Percentiles rank a stretch among this genome's conserved stretches.
Evolutionary conservation across 2,113 vertebrate species (phyloP).

Genomic region (Trogon surrucura): DNA sequence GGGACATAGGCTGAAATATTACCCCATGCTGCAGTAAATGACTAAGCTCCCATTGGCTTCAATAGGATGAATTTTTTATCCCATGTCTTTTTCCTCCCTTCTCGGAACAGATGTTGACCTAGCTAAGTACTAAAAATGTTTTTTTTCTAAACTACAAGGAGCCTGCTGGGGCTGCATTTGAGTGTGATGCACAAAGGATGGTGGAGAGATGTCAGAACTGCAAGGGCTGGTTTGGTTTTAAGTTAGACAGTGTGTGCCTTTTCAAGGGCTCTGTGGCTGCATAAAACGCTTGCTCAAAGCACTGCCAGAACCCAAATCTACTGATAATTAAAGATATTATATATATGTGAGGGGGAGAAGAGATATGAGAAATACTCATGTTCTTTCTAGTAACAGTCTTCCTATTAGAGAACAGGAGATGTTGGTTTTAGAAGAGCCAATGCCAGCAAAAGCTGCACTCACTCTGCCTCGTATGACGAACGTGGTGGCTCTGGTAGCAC

Average conservation of each 20-base stretch:
- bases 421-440: background rate
- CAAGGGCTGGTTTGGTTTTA: slow-evolving; percentile 4
- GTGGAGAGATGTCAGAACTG: background rate
- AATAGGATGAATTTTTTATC: background rate
- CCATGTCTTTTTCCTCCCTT: background rate
- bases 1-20: background rate
- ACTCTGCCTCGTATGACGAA: background rate
- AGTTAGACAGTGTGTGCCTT: background rate
- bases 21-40: background rate
- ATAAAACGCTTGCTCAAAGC: background rate
- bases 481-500: background rate
- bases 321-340: slow-evolving; percentile 32
- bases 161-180: background rate
- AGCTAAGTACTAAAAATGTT: background rate
- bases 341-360: background rate
- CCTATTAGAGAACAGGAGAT: background rate
- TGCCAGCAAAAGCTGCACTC: background rate
- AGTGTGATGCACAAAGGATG: background rate
- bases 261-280: background rate
- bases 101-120: background rate
- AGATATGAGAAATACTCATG: background rate
- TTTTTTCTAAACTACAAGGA: background rate
- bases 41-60: background rate
- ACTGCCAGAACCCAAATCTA: background rate
- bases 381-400: background rate